Base-by-base conservation (phyloP, 2,888 invertebrate species). In the Drosophila formosana region DNA sequence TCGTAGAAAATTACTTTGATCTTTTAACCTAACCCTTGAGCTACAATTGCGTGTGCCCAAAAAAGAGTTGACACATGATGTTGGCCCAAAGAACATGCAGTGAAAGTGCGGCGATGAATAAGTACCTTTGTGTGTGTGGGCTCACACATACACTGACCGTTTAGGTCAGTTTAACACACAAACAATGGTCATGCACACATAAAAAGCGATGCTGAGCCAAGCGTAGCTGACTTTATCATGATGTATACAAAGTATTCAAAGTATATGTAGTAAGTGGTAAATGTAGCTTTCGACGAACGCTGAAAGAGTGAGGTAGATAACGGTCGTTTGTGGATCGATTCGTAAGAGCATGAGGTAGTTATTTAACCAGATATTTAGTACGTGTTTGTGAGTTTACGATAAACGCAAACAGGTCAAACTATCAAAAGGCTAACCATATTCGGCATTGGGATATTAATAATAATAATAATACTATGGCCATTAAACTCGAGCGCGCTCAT, bases 161-260 rank as follows among this genome's bases (percentile, higher is more conserved):
- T 58, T 58, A 58, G 58, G 62, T 56, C 56, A 63, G 62, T 56
- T 63, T 63, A 63, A 63, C 62, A 56, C 13, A 63, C 62, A 63
- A 63, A 63, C 56, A 63, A 63, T 56, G 39, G 47, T 37, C 39
- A 32, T 39, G 46, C 56, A 32, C 46, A 47, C 47, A 62, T 56
- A 49, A 47, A 41, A 30, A 25, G 7, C 55, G 6, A 25, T 39
- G 56, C 26, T 37, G 28, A 47, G 39, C 30, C 47, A 55, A 56
- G 56, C 56, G 62, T 63, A 47, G 47, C 56, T 56, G 62, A 56
- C 11, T 47, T 63, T 63, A 63, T 63, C 56, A 56, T 32, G 47
- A 13, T 39, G 53, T 25, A 9, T 43, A 60, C 50, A 51, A 28
- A 55, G 28, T 50, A 41, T 18, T 50, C 30, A 30, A 18, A 18